Conservation (phyloP, 2,113 vertebrate species). For the Murina feae region DNA sequence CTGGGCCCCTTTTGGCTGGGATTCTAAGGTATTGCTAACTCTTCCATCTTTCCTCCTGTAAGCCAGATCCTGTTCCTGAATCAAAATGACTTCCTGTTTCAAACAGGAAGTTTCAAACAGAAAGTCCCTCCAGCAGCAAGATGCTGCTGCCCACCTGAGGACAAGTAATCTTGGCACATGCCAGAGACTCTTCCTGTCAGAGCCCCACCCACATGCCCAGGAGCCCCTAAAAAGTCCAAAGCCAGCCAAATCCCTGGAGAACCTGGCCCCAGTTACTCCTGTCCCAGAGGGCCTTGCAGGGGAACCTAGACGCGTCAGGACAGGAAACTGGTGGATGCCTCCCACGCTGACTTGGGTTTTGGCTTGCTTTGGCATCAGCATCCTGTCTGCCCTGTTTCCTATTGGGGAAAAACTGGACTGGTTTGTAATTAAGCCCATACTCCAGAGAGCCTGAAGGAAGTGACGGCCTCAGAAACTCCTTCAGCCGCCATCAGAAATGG, state of each 20-base stretch:
- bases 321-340: slow-evolving; percentile 21
- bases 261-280: background rate
- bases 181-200: background rate
- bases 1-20: background rate
- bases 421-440: slow-evolving; percentile 18
- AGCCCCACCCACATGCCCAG: background rate
- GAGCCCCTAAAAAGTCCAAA: background rate
- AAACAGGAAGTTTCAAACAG: background rate
- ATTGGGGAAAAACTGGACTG: background rate
- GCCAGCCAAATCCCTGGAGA: background rate
- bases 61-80: background rate
- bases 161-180: background rate
- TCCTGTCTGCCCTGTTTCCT: slow-evolving; percentile 62
- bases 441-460: background rate
- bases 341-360: background rate
- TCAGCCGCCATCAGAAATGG: background rate
- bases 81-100: slow-evolving; percentile 39
- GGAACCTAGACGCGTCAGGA: background rate
- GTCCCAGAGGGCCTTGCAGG: background rate
- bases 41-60: background rate
- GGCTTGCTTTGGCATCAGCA: slow-evolving; percentile 38
- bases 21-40: background rate
- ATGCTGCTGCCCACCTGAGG: background rate
- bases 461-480: background rate
- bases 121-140: background rate